A percentile compares a stretch with the other conserved stretches of the same genome.
phyloP scores from a whole-genome alignment of 2,797 vertebrate genomes.

The Hypotaenidia okinawae region DNA sequence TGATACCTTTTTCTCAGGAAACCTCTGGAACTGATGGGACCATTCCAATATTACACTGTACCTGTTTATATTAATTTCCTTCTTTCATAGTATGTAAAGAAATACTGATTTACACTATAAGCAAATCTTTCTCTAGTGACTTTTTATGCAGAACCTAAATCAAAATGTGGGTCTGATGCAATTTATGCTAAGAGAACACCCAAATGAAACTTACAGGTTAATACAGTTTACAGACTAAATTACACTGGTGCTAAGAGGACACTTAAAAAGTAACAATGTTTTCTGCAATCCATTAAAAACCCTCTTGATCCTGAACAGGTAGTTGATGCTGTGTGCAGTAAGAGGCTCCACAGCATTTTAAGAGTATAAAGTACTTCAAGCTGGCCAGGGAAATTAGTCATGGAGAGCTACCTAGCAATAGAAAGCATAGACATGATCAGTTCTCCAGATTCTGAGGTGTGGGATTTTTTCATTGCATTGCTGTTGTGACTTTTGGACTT shows the following conservation, averaged over 20 bases:
- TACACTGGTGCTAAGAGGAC: background rate
- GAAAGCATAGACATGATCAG: background rate
- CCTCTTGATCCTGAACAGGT: background rate
- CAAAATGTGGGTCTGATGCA: background rate
- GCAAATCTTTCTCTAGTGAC: background rate
- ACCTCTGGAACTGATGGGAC: background rate
- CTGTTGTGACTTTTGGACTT: background rate
- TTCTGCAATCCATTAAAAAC: background rate
- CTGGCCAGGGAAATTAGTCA: background rate
- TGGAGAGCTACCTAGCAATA: background rate
- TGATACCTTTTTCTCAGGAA: background rate
- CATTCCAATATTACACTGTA: background rate
- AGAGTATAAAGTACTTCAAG: background rate
- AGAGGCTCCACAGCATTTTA: background rate
- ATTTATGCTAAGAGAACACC: background rate
- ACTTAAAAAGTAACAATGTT: background rate
- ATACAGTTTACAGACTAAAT: background rate
- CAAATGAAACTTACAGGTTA: background rate
- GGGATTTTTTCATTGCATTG: background rate
- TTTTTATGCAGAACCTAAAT: background rate
- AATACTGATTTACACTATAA: rapidly evolving
- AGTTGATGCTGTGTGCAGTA: background rate
- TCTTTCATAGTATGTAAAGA: background rate
- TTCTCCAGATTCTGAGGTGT: background rate
- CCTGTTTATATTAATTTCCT: background rate